Evolutionary conservation across 1,140 invertebrate genomes (phyloP).

Genomic region (Hetaerina americana): DNA sequence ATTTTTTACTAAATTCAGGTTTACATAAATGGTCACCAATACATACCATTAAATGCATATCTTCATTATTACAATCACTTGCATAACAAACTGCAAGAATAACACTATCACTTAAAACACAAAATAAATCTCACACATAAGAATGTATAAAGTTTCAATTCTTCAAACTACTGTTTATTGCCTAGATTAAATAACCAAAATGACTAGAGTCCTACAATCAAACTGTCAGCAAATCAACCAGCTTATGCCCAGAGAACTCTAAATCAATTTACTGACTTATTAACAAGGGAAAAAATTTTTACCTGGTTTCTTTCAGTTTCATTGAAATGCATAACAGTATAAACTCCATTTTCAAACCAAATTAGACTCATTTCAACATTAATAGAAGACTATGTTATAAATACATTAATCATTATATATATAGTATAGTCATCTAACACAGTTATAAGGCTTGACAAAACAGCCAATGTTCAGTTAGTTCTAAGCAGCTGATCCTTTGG

Average conservation of each 20-base stretch:
- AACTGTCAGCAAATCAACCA: neutral
- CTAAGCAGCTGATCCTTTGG: neutral
- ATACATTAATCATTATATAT: no score
- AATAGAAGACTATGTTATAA: neutral
- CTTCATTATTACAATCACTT: neutral
- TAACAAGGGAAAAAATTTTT: neutral
- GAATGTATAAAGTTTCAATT: neutral
- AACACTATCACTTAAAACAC: no score
- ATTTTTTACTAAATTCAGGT: neutral
- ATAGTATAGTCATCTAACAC: neutral
- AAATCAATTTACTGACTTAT: neutral
- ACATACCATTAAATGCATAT: neutral
- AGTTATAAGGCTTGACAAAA: neutral
- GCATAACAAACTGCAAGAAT: neutral
- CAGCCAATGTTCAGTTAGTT: neutral
- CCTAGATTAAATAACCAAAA: neutral
- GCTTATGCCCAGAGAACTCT: neutral
- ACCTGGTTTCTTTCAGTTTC: no score
- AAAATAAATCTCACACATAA: no score
- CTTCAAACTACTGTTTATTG: neutral
- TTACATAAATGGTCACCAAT: neutral
- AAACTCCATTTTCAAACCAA: neutral
- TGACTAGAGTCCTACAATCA: neutral
- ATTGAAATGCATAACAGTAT: neutral
- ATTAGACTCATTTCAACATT: neutral